Evolutionary conservation across 2,113 vertebrate species (phyloP).

Genomic region (Protobothrops flavoviridis): DNA sequence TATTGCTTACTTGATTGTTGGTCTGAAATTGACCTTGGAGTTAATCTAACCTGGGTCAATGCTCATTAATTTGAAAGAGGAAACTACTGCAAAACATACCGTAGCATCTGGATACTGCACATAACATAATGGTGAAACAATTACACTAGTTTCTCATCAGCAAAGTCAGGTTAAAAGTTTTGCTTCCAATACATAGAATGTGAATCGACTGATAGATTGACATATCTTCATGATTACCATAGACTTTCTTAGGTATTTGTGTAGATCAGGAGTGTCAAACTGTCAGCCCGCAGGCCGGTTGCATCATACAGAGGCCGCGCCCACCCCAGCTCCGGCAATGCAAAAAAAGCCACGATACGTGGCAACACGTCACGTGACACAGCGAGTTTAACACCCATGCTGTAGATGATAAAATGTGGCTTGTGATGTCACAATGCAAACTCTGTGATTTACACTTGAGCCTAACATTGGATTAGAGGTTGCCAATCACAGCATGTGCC

Average conservation of each 20-base stretch:
- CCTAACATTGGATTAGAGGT: not conserved
- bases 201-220: not conserved
- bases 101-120: not conserved
- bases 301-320: too few species aligned
- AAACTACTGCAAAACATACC: not conserved
- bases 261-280: too few species aligned
- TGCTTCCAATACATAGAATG: not conserved
- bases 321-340: too few species aligned
- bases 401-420: not conserved
- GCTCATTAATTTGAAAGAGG: conserved; percentile 32
- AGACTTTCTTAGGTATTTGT: not conserved
- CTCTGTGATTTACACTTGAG: not conserved
- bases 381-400: too few species aligned
- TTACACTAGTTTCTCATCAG: not conserved
- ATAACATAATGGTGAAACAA: not conserved
- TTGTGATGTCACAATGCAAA: not conserved
- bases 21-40: too few species aligned
- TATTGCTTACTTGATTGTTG: too few species aligned
- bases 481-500: not conserved
- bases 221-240: not conserved
- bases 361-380: too few species aligned
- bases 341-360: too few species aligned
- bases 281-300: too few species aligned
- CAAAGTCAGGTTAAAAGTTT: not conserved
- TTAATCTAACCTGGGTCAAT: conserved; percentile 23